These are phyloP conservation scores for Ostrea denselamellosa DNA, from an alignment of 1,140 invertebrate genomes.

Conservation along the genomic window DNA sequence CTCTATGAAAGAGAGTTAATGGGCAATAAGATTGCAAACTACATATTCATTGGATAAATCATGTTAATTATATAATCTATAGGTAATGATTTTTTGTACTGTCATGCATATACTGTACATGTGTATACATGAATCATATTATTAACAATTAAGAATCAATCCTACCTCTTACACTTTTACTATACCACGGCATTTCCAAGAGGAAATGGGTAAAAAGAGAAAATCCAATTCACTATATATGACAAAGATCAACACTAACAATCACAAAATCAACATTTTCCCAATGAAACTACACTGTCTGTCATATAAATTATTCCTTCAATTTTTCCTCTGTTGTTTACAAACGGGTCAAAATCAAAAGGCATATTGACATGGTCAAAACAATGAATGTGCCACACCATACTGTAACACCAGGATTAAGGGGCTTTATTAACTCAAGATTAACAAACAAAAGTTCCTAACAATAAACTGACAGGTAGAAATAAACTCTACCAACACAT, in stretches of 20 bases:
- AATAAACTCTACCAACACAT: background rate
- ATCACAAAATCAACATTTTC: background rate
- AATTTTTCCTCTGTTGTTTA: background rate
- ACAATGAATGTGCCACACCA: background rate
- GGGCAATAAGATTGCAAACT: too few species aligned
- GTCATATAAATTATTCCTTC: background rate
- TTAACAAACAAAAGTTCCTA: background rate
- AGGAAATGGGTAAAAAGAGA: background rate
- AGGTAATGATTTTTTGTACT: too few species aligned
- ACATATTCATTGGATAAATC: too few species aligned
- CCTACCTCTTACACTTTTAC: background rate
- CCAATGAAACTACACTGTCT: background rate
- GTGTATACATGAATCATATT: too few species aligned
- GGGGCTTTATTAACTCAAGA: background rate
- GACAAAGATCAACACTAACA: background rate
- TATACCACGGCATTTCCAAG: conserved; percentile 14
- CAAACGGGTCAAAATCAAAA: background rate
- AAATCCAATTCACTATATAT: background rate
- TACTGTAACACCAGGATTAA: background rate
- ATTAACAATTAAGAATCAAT: too few species aligned
- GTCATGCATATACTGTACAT: too few species aligned
- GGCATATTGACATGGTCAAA: conserved; percentile 24
- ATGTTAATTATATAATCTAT: too few species aligned
- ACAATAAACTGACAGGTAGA: background rate
- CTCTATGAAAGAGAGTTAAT: too few species aligned